Evolutionary conservation across 2,888 invertebrate genomes (phyloP), one percentile per base, ranked within the genome.

Genomic region (Priocnemis perturbator): DNA sequence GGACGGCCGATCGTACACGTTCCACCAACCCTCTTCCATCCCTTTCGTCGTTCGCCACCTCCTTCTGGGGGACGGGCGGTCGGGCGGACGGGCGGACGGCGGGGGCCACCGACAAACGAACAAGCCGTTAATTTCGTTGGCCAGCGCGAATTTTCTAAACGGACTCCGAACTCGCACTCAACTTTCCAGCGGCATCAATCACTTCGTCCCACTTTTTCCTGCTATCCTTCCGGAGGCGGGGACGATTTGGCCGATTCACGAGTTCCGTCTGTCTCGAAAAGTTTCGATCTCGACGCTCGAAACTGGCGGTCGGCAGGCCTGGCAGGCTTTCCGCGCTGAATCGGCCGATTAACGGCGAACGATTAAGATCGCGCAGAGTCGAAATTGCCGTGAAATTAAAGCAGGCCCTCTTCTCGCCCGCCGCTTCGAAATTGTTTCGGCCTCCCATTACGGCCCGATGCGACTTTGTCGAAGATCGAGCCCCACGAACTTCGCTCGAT

Each of bases 131-230:
- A 77, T 78, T 78, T 76, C 76, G 76, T 71, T 37, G 37, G 37
- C 37, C 37, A 37, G 37, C 37, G 37, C 69, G 70, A 75, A 81
- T 77, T 81, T 81, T 81, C 74, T 67, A 72, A 78, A 74, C 76
- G 79, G 68, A 71, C 66, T 37, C 59, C 48, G 64, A 77, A 76
- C 75, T 72, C 68, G 64, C 68, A 60, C 67, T 63, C 63, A 81
- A 81, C 79, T 78, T 69, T 64, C 65, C 65, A 64, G 44, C 68
- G 62, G 76, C 68, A 74, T 78, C 67, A 60, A 76, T 78, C 78
- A 72, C 70, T 61, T 66, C 60, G 66, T 63, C 56, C 67, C 60
- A 65, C 59, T 73, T 65, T 73, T 59, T 69, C 63, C 23, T 23
- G 19, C 37, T 17, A 45, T 37, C 37, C 44, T 19, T 21, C 58